phyloP scores from a whole-genome alignment of 2,113 vertebrate genomes.

The Fregetta grallaria region DNA sequence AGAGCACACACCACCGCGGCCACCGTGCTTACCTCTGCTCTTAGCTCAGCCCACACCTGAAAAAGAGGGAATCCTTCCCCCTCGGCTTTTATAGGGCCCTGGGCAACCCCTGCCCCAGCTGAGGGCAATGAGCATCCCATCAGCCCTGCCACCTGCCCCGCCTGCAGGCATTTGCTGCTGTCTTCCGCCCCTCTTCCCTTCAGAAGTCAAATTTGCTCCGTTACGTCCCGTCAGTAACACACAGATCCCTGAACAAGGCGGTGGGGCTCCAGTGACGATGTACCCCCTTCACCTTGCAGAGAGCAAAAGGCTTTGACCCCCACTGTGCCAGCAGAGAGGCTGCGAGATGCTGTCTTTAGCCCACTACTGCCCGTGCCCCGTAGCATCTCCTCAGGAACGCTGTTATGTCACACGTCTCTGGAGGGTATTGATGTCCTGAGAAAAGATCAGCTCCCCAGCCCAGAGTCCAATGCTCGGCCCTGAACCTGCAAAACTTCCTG shows the following conservation, averaged over 20 bases:
- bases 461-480: not conserved
- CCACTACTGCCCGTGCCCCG: rapidly evolving
- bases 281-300: rapidly evolving
- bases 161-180: not conserved
- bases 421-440: not conserved
- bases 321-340: not conserved
- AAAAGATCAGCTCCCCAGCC: not conserved
- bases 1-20: rapidly evolving
- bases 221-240: not conserved
- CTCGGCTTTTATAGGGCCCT: not conserved
- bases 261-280: rapidly evolving
- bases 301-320: too few species aligned
- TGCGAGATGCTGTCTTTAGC: not conserved
- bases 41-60: rapidly evolving
- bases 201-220: not conserved
- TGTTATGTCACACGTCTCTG: rapidly evolving
- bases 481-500: not conserved
- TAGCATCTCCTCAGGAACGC: rapidly evolving
- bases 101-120: not conserved
- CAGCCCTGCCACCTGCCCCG: not conserved
- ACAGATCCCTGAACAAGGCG: not conserved
- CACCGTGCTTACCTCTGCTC: rapidly evolving
- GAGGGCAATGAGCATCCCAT: not conserved
- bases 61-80: rapidly evolving
- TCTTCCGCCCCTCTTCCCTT: not conserved